Percentiles rank a stretch among this genome's conserved stretches.
Conservation (phyloP, 2,113 vertebrate species). For the Tamias sibiricus region DNA sequence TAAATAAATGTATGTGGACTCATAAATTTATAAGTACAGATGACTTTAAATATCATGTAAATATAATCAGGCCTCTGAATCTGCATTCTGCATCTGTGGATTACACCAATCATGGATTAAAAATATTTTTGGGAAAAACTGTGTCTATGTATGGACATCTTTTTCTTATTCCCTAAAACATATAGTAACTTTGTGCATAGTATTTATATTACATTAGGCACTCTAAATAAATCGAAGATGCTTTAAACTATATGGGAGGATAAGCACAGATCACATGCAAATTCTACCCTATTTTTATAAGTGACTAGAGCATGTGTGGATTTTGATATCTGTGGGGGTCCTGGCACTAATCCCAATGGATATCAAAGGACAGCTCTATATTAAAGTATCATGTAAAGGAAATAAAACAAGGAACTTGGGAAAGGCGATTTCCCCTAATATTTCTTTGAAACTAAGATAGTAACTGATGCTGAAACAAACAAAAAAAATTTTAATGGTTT, state of each 20-base stretch:
- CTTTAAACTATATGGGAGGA: background rate
- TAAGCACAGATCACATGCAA: background rate
- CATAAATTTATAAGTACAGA: background rate
- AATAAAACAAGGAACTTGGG: background rate
- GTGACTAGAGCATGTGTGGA: too few species aligned
- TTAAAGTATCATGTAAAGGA: background rate
- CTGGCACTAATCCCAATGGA: background rate
- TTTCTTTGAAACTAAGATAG: slow-evolving; percentile 16
- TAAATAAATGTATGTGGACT: background rate
- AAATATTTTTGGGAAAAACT: background rate
- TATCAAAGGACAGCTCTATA: background rate
- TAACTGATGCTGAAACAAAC: background rate
- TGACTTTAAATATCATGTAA: slow-evolving; percentile 2
- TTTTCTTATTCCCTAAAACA: background rate
- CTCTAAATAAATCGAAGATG: background rate
- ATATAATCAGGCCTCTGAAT: background rate
- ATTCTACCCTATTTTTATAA: background rate
- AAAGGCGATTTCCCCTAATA: background rate
- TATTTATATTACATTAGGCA: background rate
- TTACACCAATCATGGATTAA: background rate
- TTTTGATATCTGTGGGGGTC: background rate
- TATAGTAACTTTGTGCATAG: background rate
- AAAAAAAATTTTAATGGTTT: background rate
- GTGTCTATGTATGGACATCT: background rate
- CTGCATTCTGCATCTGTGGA: background rate